These are phyloP conservation scores for Stegodyphus mimosarum DNA, from an alignment of 1,140 invertebrate species.

Conservation along the genomic window DNA sequence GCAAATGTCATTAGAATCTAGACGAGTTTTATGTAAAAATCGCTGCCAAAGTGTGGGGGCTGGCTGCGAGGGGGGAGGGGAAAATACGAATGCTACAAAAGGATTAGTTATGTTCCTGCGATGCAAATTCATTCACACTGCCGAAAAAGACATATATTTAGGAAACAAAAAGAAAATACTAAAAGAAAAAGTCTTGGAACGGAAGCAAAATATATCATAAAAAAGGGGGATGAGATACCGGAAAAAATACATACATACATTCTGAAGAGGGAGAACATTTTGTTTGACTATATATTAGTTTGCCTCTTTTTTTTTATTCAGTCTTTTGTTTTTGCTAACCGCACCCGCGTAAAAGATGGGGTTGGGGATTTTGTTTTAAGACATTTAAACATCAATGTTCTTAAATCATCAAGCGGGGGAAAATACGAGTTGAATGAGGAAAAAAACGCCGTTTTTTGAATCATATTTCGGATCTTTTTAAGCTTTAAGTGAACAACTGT, in stretches of 20 bases:
- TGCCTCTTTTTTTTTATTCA: constrained; percentile 38
- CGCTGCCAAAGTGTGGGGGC: constrained; percentile 33
- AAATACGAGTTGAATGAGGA: not conserved
- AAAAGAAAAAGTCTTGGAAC: constrained; percentile 38
- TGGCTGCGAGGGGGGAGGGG: not conserved
- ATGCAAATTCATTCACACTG: constrained; percentile 57
- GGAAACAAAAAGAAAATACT: constrained; percentile 29
- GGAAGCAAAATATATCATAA: constrained; percentile 58
- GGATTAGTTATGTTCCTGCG: constrained; percentile 50
- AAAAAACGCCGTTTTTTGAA: constrained; percentile 39
- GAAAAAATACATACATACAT: constrained; percentile 55
- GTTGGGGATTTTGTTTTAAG: constrained; percentile 53
- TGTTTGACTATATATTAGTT: constrained; percentile 60
- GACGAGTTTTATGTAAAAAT: constrained; percentile 60
- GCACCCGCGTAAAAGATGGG: constrained; percentile 10
- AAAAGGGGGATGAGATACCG: constrained; percentile 44
- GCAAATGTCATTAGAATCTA: constrained; percentile 60
- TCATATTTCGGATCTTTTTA: constrained; percentile 53
- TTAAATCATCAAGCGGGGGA: constrained; percentile 49
- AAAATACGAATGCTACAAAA: constrained; percentile 51
- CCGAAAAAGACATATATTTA: constrained; percentile 40
- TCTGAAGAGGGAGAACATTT: constrained; percentile 39
- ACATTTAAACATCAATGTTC: constrained; percentile 59
- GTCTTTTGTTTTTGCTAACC: constrained; percentile 45
- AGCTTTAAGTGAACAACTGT: constrained; percentile 59